phyloP scores from a whole-genome alignment of 2,797 vertebrate genomes.

The Takifugu ocellatus region DNA sequence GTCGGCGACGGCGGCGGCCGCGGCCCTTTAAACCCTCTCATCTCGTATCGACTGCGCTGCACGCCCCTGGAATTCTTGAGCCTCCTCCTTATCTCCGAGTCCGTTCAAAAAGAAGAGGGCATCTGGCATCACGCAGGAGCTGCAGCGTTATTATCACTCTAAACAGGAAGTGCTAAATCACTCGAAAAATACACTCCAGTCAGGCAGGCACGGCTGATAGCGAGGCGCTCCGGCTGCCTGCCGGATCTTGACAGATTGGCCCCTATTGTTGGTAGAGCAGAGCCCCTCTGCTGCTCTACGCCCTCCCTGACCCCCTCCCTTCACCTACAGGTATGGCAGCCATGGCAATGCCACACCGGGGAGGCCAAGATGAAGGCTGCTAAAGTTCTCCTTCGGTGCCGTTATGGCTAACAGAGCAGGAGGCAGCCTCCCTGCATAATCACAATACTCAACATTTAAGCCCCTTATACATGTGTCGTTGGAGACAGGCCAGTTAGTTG shows the following conservation, averaged over 20 bases:
- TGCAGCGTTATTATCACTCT: conserved; percentile 58
- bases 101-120: conserved; percentile 30
- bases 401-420: no score
- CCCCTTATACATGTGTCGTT: no score
- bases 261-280: conserved; percentile 34
- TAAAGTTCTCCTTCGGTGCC: conserved; percentile 3
- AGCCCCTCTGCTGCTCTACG: conserved; percentile 33
- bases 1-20: not conserved
- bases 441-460: no score
- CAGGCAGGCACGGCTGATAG: conserved; percentile 43
- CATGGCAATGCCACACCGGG: conserved; percentile 19
- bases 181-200: conserved; percentile 65
- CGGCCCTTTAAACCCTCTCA: conserved; percentile 30
- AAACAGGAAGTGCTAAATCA: conserved; percentile 68
- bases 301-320: conserved; percentile 25
- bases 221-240: conserved; percentile 52
- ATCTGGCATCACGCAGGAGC: conserved; percentile 42
- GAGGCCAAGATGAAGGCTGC: conserved; percentile 26
- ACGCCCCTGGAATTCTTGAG: conserved; percentile 16
- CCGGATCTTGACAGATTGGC: conserved; percentile 61
- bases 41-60: conserved; percentile 26
- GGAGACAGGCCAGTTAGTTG: no score
- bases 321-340: conserved; percentile 43
- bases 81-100: conserved; percentile 44
- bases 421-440: no score